Evolutionary conservation across 2,797 vertebrate genomes (phyloP), one percentile per base, ranked within the genome.

Genomic region (Erpetoichthys calabaricus): DNA sequence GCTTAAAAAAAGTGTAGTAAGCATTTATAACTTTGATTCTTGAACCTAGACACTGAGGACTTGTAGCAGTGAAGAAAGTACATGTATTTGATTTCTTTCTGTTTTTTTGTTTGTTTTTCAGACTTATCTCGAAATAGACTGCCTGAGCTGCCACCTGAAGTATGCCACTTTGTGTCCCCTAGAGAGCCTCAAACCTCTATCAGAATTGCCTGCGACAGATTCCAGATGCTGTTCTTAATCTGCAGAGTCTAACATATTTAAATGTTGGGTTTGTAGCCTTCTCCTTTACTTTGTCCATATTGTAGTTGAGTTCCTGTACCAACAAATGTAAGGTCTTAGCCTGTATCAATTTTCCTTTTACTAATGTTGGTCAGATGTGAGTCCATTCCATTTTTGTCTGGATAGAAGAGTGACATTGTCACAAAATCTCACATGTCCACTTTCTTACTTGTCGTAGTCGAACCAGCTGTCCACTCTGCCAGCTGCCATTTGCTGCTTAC

Each of bases 171-270:
- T 3, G 91, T 98, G 57, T 96, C 94, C 94, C 62, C 81, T 98
- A 53, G 94, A 97, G 81, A 90, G 83, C 75, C 82, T 98, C 60
- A 96, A 96, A 94, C 68, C 84, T 98, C 45, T 97, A 98, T 72
- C 94, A 98, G 84, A 98, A 98, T 76, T 98, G 94, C 78, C 83
- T 98, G 63, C 85, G 94, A 5, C 86, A 86, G 9, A 82, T 97
- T 47, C 94, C 94, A 46, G 94, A 97, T 64, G 83, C 86, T 65
- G 75, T 96, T 70, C 53, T 90, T 63, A 92, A 97, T 65, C 76
- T 98, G 49, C 94, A 96, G 72, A 85, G 89, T 3, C 84, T 98
- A 49, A 49, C 47, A 4, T 49, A 49, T 3, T n/a, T 7, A 49
- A 3, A 49, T 49, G 47, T 49, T 49, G 47, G 47, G 47, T 49